Evolutionary conservation across 2,113 vertebrate genomes (phyloP), one percentile per base, ranked within the genome.

Genomic region (Xyliphius kryptos): DNA sequence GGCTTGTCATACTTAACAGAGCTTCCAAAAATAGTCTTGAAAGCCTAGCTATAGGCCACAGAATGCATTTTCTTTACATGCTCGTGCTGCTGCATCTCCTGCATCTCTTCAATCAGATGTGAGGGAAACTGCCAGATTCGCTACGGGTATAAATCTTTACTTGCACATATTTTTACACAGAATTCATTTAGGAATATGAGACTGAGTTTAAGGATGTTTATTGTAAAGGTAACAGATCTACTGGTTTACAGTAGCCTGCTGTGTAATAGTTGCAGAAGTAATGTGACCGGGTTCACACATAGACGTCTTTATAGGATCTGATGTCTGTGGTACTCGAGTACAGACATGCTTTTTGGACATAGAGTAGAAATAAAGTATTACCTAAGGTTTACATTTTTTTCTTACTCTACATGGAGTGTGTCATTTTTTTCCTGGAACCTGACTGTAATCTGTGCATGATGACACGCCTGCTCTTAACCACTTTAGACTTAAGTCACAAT

Each of bases 1-100:
- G 44, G 41, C 40, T 20, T 63, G 53, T 70, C 66, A 68, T 63
- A 77, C 65, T 68, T 74, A n/a, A n/a, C 26, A 32, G 26, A 5
- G 7, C 26, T 32, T 32, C 26, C 26, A 32, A 32, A 32, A 32
- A 32, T 32, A 32, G 26, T 32, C 26, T 32, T 6, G 4, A 32
- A 32, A 32, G 26, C 26, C 26, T 32, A 32, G 26, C 26, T 32
- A 32, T 57, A 6, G 14, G 15, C n/a, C n/a, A 7, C 6, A 48
- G 65, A 68, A 49, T 65, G 66, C 26, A 32, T 32, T 32, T n/a
- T 52, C 57, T 57, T 57, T 16, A 12, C 26, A 32, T 32, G 26
- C 26, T 32, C 7, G 26, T 32, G 26, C 26, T 32, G 26, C 26
- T 32, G 7, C 66, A 53, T 55, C 63, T 63, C 63, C 50, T 67